These are phyloP conservation scores for Phlogophora meticulosa DNA, from an alignment of 2,888 invertebrate species.

Conservation along the genomic window DNA sequence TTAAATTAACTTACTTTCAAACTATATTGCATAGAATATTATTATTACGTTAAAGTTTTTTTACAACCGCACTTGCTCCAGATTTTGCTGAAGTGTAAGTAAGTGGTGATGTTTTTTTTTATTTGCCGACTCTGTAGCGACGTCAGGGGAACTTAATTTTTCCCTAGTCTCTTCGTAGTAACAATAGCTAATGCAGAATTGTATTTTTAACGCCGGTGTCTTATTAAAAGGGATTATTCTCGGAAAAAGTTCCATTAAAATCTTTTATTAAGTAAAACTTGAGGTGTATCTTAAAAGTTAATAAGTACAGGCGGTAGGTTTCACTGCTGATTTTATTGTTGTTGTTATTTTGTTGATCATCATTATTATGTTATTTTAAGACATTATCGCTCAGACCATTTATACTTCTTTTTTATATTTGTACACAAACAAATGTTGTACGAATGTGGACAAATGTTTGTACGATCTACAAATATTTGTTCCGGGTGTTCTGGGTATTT, in stretches of 20 bases:
- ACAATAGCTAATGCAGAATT: constrained; percentile 43
- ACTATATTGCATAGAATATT: constrained; percentile 16
- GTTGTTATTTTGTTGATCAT: too few relatives aligned
- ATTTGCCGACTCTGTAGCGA: constrained; percentile 7
- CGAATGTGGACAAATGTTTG: too few relatives aligned
- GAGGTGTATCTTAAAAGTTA: not conserved
- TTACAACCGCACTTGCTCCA: constrained; percentile 10
- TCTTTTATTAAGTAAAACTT: not conserved
- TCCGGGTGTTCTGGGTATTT: too few relatives aligned
- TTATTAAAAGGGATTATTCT: constrained; percentile 33
- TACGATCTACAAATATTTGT: too few relatives aligned
- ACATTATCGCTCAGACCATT: too few relatives aligned
- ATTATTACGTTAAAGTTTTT: constrained; percentile 31
- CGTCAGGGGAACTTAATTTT: constrained; percentile 28
- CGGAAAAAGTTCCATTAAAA: not conserved
- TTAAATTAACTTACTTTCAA: constrained; percentile 8
- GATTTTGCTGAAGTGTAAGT: constrained; percentile 27
- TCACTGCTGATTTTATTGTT: too few relatives aligned
- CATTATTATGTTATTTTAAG: too few relatives aligned
- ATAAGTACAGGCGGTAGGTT: too few relatives aligned
- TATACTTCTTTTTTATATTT: too few relatives aligned
- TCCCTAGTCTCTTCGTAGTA: constrained; percentile 9
- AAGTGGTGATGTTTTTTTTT: constrained; percentile 39
- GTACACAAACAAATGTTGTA: too few relatives aligned
- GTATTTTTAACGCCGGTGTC: constrained; percentile 39